Conservation (phyloP, 2,797 vertebrate genomes). For the Tenualosa thibaudeaui region DNA sequence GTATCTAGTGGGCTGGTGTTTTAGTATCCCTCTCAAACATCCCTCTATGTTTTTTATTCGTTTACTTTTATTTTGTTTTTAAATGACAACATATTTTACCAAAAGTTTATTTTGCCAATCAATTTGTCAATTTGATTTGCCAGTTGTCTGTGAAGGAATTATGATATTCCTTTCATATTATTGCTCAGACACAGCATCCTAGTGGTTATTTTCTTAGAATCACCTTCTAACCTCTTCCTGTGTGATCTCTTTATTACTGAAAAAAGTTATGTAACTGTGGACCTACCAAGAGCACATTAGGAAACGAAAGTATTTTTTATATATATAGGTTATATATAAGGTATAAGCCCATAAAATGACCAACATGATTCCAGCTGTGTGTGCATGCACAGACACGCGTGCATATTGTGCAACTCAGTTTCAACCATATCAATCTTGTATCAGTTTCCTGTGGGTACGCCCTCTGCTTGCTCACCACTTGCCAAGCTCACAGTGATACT, state of each 20-base stretch:
- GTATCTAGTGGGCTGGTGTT: neutral
- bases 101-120: too few species aligned
- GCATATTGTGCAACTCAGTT: slow-evolving; percentile 4
- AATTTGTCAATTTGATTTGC: too few species aligned
- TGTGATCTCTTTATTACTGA: too few species aligned
- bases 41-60: neutral
- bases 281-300: neutral
- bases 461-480: neutral
- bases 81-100: too few species aligned
- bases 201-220: neutral
- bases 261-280: neutral
- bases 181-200: neutral
- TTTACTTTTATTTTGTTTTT: too few species aligned
- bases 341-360: neutral
- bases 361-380: neutral
- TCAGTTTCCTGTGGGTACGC: neutral
- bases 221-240: too few species aligned
- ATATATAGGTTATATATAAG: too few species aligned
- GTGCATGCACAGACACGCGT: neutral
- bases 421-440: neutral
- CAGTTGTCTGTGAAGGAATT: too few species aligned
- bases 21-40: neutral
- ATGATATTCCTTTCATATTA: too few species aligned
- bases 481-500: neutral
- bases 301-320: neutral